Base-by-base conservation (phyloP, 2,797 vertebrate genomes). In the Falco rusticolus region DNA sequence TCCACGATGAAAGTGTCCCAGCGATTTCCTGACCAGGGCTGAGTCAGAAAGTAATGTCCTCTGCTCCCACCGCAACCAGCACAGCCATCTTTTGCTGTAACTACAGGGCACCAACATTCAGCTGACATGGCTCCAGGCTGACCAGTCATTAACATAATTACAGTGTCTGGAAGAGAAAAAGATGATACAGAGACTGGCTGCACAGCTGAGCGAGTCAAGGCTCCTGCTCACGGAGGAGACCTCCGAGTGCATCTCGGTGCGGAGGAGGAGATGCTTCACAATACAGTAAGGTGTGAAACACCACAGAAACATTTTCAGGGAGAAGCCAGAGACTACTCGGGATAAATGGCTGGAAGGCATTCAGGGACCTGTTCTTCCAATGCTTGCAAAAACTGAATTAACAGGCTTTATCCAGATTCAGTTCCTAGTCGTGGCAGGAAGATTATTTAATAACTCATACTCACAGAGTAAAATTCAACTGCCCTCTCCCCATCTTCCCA, bases 101-200 rank as follows among this genome's bases (percentile, higher is more conserved):
- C 28, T 12, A 8, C 22, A 37, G 37, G 25, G 39, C 39, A 78
- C 19, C 4, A 5, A 21, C 0, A 0, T 5, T 61, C 22, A 50
- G 57, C 26, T 51, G 50, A 69, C 29, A 3, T 0, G 3, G 56
- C 60, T 48, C 4, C 22, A 41, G 53, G 25, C 48, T 24, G n/a
- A 24, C 0, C 6, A 10, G 17, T 56, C 16, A 21, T 6, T n/a
- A 39, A 53, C 0, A 0, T 13, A 37, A 41, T 29, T 26, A 18
- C 0, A 16, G 11, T 5, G 15, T 31, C 16, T 15, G 34, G 51
- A 72, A 47, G 25, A 54, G 37, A 71, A 66, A 66, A 54, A 25
- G 31, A 26, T 20, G 28, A 41, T 20, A 3, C 28, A 14, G 64
- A 75, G 22, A 39, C 2, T 4, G 24, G 34, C 45, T 20, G 1